A percentile compares a stretch with the other conserved stretches of the same genome.
Evolutionary conservation across 1,140 invertebrate genomes (phyloP).

Genomic region (Sesamia nonagrioides): DNA sequence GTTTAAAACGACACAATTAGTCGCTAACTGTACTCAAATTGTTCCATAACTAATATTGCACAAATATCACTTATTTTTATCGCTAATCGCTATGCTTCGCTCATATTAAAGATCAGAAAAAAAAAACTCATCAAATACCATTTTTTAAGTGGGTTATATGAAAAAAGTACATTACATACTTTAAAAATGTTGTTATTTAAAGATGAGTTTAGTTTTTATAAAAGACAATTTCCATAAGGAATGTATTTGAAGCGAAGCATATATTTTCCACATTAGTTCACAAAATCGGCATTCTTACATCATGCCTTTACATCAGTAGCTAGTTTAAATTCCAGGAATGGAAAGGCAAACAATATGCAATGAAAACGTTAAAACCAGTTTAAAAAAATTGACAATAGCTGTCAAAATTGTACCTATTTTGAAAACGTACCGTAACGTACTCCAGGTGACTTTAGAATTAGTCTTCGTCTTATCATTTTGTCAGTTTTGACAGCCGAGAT

Average conservation of each 20-base stretch:
- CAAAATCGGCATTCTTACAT: neutral
- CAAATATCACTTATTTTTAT: slow-evolving; percentile 41
- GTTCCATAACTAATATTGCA: slow-evolving; percentile 45
- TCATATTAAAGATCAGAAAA: neutral
- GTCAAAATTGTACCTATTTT: neutral
- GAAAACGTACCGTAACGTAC: slow-evolving; percentile 9
- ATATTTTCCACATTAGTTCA: neutral
- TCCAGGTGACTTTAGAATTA: slow-evolving; percentile 39
- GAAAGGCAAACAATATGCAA: slow-evolving; percentile 12
- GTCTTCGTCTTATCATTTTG: neutral
- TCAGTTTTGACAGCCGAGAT: neutral
- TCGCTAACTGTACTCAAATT: slow-evolving; percentile 28
- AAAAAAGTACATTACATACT: too few species aligned
- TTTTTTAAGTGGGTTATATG: neutral
- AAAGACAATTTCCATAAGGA: neutral
- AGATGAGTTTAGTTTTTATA: too few species aligned
- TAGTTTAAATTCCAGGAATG: slow-evolving; percentile 5
- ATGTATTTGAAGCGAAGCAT: neutral
- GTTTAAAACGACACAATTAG: neutral
- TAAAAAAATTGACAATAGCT: slow-evolving; percentile 21
- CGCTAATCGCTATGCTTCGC: neutral
- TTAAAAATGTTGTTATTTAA: too few species aligned
- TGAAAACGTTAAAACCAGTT: slow-evolving; percentile 21
- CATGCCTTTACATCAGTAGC: neutral
- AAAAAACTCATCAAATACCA: neutral